Evolutionary conservation across 2,797 vertebrate species (phyloP), one percentile per base, ranked within the genome.

Genomic region (Carcharodon carcharias): DNA sequence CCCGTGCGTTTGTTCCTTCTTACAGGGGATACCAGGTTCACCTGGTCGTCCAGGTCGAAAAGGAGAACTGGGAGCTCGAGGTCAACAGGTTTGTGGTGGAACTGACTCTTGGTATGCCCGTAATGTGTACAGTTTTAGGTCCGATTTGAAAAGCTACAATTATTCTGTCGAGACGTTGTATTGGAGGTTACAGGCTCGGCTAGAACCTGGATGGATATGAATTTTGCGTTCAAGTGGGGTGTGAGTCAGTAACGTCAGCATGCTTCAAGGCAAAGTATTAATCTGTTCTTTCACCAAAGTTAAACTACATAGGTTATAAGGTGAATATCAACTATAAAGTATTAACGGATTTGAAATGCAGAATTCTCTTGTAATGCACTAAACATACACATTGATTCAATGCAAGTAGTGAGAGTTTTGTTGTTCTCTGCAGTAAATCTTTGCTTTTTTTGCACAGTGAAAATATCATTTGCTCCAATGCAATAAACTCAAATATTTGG

Each of bases 11-110:
- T 96, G 85, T 4, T 26, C 88, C 35, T 54, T 96, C 2, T 97
- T 97, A 50, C 97, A 99, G 99, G 98, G 98, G 7, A 95, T 23
- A 96, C 97, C 97, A 63, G 98, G 99, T n/a, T 0, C 0, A 0
- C 1, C 67, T 35, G 94, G 94, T 31, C 3, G 14, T 56, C 28
- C 16, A 5, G 94, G 94, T 3, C 50, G 2, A 3, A 56, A 77
- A 18, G 94, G 94, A 56, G 69, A 56, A 40, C 26, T 1, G 3
- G 94, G 94, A 58, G 26, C 45, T 56, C 94, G 94, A 73, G 94
- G 94, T 56, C 45, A 35, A 18, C 94, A 95, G 94, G 94, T 95
- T n/a, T 21, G 94, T 95, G n/a, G 9, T 95, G 9, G 23, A 71
- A 0, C 40, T 71, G 28, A n/a, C n/a, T 73, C 26, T 56, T 77